These are phyloP conservation scores for Portevinia maculata DNA, from an alignment of 2,888 invertebrate species.

Conservation along the genomic window DNA sequence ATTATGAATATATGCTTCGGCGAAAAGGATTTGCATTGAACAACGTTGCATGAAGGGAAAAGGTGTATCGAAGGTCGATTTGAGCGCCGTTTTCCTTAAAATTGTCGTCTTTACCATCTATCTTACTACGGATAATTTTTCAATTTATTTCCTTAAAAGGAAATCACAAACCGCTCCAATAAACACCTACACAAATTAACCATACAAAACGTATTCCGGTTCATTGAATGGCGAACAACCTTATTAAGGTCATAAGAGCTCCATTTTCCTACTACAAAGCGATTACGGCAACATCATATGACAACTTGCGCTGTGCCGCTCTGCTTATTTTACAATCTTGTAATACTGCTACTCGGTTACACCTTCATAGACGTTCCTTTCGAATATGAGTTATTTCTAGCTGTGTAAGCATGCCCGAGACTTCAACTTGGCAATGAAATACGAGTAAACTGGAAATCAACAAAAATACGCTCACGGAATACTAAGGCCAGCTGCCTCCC, in stretches of 20 bases:
- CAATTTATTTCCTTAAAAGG: background rate
- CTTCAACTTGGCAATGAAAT: conserved; percentile 65
- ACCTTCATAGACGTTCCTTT: conserved; percentile 23
- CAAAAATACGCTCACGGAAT: conserved; percentile 32
- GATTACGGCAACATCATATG: conserved; percentile 19
- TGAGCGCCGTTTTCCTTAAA: too few relatives aligned
- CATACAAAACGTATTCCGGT: conserved; percentile 47
- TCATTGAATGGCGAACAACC: conserved; percentile 55
- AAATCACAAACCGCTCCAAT: background rate
- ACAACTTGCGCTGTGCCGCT: conserved; percentile 15
- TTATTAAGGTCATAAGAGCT: conserved; percentile 61
- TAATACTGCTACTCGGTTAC: conserved; percentile 41
- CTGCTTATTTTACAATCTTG: conserved; percentile 31
- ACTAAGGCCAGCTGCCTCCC: conserved; percentile 34
- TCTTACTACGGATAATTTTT: too few relatives aligned
- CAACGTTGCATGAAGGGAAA: too few relatives aligned
- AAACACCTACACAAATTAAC: background rate
- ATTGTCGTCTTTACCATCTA: too few relatives aligned
- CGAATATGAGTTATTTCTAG: conserved; percentile 23
- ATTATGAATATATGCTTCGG: too few relatives aligned
- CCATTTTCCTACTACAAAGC: conserved; percentile 18
- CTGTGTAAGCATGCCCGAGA: conserved; percentile 36
- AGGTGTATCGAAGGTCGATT: too few relatives aligned
- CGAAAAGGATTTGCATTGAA: too few relatives aligned
- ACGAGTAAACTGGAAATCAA: conserved; percentile 24